phyloP scores from a whole-genome alignment of 2,888 invertebrate genomes.

The Diloba caeruleocephala region DNA sequence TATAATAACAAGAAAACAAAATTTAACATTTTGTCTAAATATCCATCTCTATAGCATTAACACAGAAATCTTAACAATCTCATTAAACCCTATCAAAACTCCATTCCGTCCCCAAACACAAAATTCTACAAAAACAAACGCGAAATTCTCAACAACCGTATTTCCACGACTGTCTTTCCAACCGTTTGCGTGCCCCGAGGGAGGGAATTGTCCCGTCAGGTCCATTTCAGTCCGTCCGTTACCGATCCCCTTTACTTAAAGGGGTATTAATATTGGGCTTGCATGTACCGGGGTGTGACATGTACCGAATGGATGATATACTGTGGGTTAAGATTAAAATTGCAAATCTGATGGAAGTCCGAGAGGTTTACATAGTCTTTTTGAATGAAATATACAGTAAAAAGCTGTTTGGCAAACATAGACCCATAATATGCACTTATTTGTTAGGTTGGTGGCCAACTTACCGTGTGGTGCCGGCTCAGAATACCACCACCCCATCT shows the following conservation, averaged over 20 bases:
- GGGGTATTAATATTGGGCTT: slow-evolving; percentile 6
- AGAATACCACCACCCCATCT: too few relatives aligned
- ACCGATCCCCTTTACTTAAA: slow-evolving; percentile 12
- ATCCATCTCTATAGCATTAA: too few relatives aligned
- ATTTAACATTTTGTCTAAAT: too few relatives aligned
- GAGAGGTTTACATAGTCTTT: neutral
- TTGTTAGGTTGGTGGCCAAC: too few relatives aligned
- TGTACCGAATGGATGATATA: slow-evolving; percentile 9
- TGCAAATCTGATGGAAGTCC: neutral
- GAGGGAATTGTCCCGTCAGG: slow-evolving; percentile 14
- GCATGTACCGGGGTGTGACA: neutral
- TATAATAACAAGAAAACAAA: too few relatives aligned
- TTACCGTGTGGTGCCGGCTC: too few relatives aligned
- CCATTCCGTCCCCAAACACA: slow-evolving; percentile 1
- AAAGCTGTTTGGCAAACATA: too few relatives aligned
- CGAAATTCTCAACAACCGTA: neutral
- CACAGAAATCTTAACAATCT: neutral
- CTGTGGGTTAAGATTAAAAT: neutral
- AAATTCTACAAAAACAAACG: slow-evolving; percentile 3
- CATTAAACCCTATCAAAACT: neutral
- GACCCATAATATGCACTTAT: too few relatives aligned
- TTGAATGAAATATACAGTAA: too few relatives aligned
- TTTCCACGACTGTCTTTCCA: neutral
- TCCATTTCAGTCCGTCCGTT: slow-evolving; percentile 5
- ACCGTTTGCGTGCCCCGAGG: slow-evolving; percentile 5